Percentiles rank a stretch among this genome's conserved stretches.
phyloP scores from a whole-genome alignment of 2,888 invertebrate species.

The Fragum whitleyi region DNA sequence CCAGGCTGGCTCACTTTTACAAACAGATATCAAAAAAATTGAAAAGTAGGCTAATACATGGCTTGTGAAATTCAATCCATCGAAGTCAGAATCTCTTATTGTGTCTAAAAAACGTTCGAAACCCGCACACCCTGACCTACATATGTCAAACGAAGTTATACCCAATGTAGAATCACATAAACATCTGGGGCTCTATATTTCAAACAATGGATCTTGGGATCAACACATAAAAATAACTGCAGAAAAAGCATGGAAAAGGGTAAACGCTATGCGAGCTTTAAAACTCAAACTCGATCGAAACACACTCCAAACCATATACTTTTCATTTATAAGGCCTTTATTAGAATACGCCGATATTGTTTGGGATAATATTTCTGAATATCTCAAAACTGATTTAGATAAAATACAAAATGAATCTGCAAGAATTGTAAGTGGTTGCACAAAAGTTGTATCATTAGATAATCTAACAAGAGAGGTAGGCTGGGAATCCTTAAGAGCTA shows the following conservation, averaged over 20 bases:
- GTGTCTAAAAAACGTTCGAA: no score
- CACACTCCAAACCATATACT: background rate
- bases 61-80: slow-evolving; percentile 8
- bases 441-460: background rate
- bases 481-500: background rate
- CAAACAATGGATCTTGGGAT: background rate
- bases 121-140: no score
- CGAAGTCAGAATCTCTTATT: no score
- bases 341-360: background rate
- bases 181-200: background rate
- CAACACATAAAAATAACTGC: background rate
- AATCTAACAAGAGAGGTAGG: slow-evolving; percentile 2
- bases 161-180: no score
- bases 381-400: no score
- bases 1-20: no score
- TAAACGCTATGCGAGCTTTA: background rate
- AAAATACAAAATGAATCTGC: slow-evolving; percentile 16
- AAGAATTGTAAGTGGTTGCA: background rate
- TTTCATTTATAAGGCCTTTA: background rate
- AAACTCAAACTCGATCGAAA: background rate
- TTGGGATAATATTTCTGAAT: slow-evolving; percentile 2
- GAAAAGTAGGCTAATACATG: background rate
- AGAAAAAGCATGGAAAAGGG: background rate
- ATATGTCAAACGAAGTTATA: no score
- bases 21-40: no score